These are phyloP conservation scores for Temnothorax unifasciatus DNA, from an alignment of 2,888 invertebrate species.

Conservation along the genomic window DNA sequence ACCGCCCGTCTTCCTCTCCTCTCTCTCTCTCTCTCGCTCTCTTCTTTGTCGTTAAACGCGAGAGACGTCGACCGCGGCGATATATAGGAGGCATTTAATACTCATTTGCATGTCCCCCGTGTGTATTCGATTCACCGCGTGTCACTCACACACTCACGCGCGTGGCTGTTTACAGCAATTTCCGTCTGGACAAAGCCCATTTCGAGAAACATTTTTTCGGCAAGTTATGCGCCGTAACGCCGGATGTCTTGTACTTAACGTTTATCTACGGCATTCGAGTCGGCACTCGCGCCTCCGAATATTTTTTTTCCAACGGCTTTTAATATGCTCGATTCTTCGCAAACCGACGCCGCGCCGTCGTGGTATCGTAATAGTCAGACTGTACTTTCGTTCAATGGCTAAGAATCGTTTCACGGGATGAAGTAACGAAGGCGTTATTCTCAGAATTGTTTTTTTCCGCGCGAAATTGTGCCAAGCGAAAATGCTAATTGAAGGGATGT, in stretches of 20 bases:
- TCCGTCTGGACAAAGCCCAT: constrained; percentile 22
- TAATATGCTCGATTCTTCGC: not conserved
- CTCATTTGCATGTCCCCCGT: constrained; percentile 75
- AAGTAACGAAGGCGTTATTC: constrained; percentile 60
- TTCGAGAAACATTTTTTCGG: not conserved
- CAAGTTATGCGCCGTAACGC: not conserved
- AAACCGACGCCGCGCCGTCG: not conserved
- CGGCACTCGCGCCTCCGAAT: not conserved
- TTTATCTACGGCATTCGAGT: not conserved
- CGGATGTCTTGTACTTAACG: no score
- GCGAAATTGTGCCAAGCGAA: constrained; percentile 31
- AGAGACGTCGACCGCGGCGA: constrained; percentile 56
- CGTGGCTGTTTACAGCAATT: constrained; percentile 61
- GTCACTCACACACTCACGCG: constrained; percentile 54
- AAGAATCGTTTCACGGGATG: constrained; percentile 35
- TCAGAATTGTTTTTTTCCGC: constrained; percentile 34
- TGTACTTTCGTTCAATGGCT: constrained; percentile 9
- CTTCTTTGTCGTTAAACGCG: constrained; percentile 54
- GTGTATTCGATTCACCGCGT: constrained; percentile 57
- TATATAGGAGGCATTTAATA: constrained; percentile 69
- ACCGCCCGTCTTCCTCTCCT: constrained; percentile 33
- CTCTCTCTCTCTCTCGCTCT: not conserved
- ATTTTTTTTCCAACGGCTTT: not conserved
- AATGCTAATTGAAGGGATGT: constrained; percentile 51
- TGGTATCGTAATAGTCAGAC: constrained; percentile 4